Base-by-base conservation (phyloP, 64 coral and sea anemone genomes). In the Dendronephthya gigantea region DNA sequence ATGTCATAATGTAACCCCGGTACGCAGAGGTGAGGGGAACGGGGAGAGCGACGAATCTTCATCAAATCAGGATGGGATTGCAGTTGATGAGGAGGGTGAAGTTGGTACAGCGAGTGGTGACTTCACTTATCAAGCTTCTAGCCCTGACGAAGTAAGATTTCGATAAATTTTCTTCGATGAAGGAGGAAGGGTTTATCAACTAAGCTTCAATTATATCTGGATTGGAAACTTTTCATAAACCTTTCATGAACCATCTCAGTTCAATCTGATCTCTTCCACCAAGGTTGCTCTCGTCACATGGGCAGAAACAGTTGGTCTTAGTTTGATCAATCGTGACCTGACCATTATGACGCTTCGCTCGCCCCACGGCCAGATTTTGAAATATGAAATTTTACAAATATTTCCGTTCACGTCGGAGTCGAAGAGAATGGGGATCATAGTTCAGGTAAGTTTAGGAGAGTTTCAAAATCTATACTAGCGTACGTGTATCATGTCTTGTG, bases 231-330 rank as follows among this genome's bases (percentile, higher is more conserved):
- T n/a, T n/a, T n/a, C n/a, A n/a, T n/a, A n/a, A n/a, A n/a, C n/a
- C n/a, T n/a, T n/a, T n/a, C n/a, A n/a, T n/a, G n/a, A n/a, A n/a
- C n/a, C n/a, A n/a, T n/a, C n/a, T n/a, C n/a, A 22, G 58, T n/a
- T n/a, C 58, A n/a, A n/a, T 66, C 22, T 12, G 9, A 17, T 16
- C 19, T 87, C 1, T 87, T 52, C 41, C n/a, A n/a, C n/a, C 68
- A 35, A 98, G 95, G 95, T 98, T 87, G 95, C 95, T 40, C 86
- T 98, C 50, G 95, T 98, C 40, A 93, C 92, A 31, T 98, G 95
- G 95, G 91, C 92, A 62, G 95, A 98, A 43, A 92, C 87, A 82
- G 90, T 98, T 10, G 92, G 95, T 35, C 68, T 98, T 5, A 88
- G 92, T 2, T 83, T 98, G 27, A 92, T 98, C 1, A 84, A 93